These are phyloP conservation scores for Euphonia xanthogaster DNA, from an alignment of 2,797 vertebrate genomes.

Conservation along the genomic window DNA sequence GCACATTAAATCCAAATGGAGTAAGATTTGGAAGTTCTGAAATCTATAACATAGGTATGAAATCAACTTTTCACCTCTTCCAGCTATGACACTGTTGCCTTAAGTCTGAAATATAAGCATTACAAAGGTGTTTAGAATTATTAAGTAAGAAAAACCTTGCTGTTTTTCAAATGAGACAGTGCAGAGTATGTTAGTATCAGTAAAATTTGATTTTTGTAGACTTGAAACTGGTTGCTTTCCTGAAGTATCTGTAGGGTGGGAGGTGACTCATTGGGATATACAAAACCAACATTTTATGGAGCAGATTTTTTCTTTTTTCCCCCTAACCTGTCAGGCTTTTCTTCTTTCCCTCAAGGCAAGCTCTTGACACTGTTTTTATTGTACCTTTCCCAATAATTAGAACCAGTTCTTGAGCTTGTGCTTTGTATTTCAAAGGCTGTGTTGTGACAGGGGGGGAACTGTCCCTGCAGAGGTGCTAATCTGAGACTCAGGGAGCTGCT, in stretches of 20 bases:
- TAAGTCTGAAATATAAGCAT: background rate
- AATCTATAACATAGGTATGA: constrained; percentile 96
- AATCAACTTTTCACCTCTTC: background rate
- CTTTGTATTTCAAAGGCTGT: background rate
- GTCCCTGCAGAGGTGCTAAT: background rate
- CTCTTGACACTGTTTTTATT: background rate
- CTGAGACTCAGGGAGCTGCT: background rate
- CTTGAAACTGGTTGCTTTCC: background rate
- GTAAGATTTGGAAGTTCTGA: constrained; percentile 97
- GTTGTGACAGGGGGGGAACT: background rate
- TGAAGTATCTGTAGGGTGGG: background rate
- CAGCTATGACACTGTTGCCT: background rate
- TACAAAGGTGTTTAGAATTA: background rate
- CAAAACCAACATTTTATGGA: background rate
- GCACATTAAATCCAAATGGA: constrained; percentile 95
- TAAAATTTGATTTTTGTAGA: background rate
- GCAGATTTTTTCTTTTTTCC: background rate
- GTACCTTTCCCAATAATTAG: background rate
- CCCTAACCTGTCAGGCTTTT: background rate
- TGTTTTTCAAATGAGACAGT: background rate
- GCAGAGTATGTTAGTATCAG: background rate
- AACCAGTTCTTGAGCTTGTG: background rate
- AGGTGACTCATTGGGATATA: background rate
- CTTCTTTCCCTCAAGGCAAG: background rate
- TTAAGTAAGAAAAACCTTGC: background rate